Conservation (phyloP, 2,888 invertebrate species). For the Schizaphis graminum region DNA sequence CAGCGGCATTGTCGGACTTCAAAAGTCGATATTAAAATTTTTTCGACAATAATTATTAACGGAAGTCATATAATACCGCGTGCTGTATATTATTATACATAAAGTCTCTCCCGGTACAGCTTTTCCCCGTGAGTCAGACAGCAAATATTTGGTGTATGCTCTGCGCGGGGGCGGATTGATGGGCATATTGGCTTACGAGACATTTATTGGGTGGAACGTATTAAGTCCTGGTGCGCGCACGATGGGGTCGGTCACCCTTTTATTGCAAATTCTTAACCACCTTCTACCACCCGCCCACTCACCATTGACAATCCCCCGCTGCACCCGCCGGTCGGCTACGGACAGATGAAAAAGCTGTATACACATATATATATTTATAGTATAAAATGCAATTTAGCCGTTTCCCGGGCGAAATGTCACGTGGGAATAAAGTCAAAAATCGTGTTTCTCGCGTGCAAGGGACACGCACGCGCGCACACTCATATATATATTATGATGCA, state of each 20-base stretch:
- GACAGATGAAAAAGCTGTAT: constrained; percentile 29
- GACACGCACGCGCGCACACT: too few species aligned
- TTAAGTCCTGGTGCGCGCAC: constrained; percentile 61
- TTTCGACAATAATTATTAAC: constrained; percentile 35
- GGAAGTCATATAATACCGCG: not conserved
- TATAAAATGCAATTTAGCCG: constrained; percentile 18
- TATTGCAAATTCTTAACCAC: constrained; percentile 61
- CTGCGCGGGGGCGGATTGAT: constrained; percentile 49
- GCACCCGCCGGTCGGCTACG: not conserved
- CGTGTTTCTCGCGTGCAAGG: constrained; percentile 3
- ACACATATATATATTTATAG: not conserved
- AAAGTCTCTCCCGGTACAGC: not conserved
- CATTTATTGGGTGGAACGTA: constrained; percentile 66
- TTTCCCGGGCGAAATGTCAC: constrained; percentile 46
- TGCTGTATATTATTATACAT: not conserved
- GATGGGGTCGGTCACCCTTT: constrained; percentile 64
- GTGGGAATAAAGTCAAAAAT: constrained; percentile 63
- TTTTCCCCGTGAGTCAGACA: constrained; percentile 63
- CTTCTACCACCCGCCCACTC: not conserved
- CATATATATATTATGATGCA: not conserved
- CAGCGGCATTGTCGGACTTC: not conserved
- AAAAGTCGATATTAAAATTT: constrained; percentile 52
- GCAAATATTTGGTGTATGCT: constrained; percentile 57
- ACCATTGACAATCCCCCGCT: not conserved
- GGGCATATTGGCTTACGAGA: constrained; percentile 65